phyloP scores from a whole-genome alignment of 2,888 invertebrate species.

The Deilephila porcellus region DNA sequence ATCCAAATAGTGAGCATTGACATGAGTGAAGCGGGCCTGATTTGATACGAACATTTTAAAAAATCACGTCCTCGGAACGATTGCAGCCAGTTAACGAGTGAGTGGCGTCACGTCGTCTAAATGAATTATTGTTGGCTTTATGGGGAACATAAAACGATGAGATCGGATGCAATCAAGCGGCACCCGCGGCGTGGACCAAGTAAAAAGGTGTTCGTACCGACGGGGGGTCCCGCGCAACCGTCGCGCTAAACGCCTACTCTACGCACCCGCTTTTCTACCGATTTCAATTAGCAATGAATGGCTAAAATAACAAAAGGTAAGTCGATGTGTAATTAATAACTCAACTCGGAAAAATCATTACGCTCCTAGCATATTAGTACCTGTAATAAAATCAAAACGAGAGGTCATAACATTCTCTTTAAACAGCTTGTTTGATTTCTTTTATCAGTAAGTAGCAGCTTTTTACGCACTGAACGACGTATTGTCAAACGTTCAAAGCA shows the following conservation, averaged over 20 bases:
- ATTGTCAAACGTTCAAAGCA: constrained; percentile 45
- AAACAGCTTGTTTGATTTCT: constrained; percentile 39
- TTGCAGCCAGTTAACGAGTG: constrained; percentile 79
- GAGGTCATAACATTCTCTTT: constrained; percentile 15
- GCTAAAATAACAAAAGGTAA: constrained; percentile 66
- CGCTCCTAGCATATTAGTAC: neutral
- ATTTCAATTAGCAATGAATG: constrained; percentile 81
- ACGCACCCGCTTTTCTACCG: constrained; percentile 71
- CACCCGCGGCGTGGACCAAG: constrained; percentile 78
- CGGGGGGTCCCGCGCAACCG: constrained; percentile 74
- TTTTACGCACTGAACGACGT: constrained; percentile 24
- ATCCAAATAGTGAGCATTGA: constrained; percentile 8
- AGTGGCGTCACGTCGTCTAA: constrained; percentile 84
- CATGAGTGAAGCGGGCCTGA: constrained; percentile 50
- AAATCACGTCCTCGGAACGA: constrained; percentile 65
- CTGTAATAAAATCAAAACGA: neutral
- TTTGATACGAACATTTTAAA: constrained; percentile 42
- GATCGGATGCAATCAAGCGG: constrained; percentile 83
- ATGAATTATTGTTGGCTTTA: constrained; percentile 85
- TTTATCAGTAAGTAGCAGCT: constrained; percentile 23
- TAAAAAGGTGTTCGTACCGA: constrained; percentile 79
- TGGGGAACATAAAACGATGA: constrained; percentile 83
- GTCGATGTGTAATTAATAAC: constrained; percentile 57
- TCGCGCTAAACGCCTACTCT: constrained; percentile 74
- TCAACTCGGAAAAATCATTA: constrained; percentile 42